Evolutionary conservation across 2,797 vertebrate species (phyloP), one percentile per base, ranked within the genome.

Genomic region (Percopsis omiscomaycus): DNA sequence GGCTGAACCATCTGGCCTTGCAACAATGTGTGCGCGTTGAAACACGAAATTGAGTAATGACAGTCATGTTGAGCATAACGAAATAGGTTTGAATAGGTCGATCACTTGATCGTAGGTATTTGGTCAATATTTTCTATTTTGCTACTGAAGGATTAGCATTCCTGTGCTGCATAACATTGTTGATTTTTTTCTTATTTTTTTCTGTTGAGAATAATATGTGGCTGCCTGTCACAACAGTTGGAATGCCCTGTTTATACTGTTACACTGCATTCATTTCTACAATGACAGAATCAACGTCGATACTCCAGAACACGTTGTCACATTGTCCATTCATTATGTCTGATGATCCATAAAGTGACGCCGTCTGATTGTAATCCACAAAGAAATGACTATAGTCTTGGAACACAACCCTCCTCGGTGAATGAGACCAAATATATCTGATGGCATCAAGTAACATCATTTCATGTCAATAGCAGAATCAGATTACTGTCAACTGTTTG

Each of bases 1-100:
- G 80, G 78, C 84, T 71, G 66, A 84, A 84, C 92, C 91, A 92
- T 93, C 92, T 93, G 91, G 85, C 80, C 66, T 78, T 79, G 56
- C 56, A 64, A 79, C 83, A 76, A 85, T 73, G 81, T 87, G 75
- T 78, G 59, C 74, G 69, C 79, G 67, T 74, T 72, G 71, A 79
- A 63, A 80, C 74, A 56, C 61, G 66, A 73, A 64, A 6, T 15
- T 27, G 59, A 68, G 37, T 55, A 32, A 37, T 48, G 13, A n/a
- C 29, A 45, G 56, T 15, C 42, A 27, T 27, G 30, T 55, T 55
- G 54, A 55, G 30, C 4, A 11, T 37, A 54, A 27, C 28, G 3
- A 5, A 37, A 37, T 37, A 37, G 32, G 32, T 37, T 37, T 8
- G 32, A 22, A 8, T 37, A 37, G 32, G 32, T 37, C 32, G 8